Conservation (phyloP, 2,113 vertebrate species). For the Rana temporaria region DNA sequence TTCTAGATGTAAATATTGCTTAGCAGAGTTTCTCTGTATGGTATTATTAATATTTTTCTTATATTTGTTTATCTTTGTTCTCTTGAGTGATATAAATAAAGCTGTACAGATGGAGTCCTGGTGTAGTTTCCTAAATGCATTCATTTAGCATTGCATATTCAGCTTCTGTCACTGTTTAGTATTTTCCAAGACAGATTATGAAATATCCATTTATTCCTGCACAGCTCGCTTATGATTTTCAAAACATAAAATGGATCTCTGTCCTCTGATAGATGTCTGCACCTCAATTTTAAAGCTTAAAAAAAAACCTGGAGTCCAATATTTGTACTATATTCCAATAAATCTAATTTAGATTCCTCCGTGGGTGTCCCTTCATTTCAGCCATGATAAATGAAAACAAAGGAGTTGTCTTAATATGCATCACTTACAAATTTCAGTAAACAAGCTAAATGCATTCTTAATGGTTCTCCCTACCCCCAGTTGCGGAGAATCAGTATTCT, state of each 20-base stretch:
- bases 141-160: not conserved
- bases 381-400: conserved; percentile 48
- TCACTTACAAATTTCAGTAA: conserved; percentile 45
- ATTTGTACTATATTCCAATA: conserved; percentile 40
- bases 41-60: no score
- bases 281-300: conserved; percentile 22
- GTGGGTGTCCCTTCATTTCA: conserved; percentile 32
- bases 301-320: conserved; percentile 5
- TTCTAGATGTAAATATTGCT: no score
- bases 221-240: conserved; percentile 25
- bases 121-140: not conserved
- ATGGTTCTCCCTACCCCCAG: conserved; percentile 21
- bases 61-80: no score
- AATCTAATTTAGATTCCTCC: conserved; percentile 50
- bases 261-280: conserved; percentile 31
- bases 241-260: conserved; percentile 21
- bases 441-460: conserved; percentile 50
- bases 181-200: conserved; percentile 32
- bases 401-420: conserved; percentile 32
- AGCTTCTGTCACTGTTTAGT: conserved; percentile 11
- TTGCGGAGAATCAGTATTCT: conserved; percentile 47
- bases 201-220: conserved; percentile 27
- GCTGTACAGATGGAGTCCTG: no score
- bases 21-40: no score
- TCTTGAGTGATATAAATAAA: no score